Evolutionary conservation across 2,888 invertebrate genomes (phyloP), one percentile per base, ranked within the genome.

Genomic region (Exephanes ischioxanthus): DNA sequence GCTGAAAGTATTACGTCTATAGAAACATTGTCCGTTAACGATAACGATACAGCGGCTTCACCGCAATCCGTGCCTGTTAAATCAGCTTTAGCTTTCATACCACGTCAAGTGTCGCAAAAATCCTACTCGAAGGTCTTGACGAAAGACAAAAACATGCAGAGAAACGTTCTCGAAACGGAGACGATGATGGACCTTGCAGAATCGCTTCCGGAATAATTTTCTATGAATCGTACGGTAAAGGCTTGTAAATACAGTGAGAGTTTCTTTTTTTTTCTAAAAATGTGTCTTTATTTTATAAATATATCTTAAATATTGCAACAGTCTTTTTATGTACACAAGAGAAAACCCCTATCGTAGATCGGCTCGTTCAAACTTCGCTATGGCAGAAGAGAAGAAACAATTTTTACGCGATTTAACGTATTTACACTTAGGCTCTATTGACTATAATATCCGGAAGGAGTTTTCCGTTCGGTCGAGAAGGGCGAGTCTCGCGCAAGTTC

Each of bases 131-230:
- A 91, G 67, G 68, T 79, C 6, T 86, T 92, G 48, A 91, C 92
- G 0, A 90, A 91, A 78, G 89, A 89, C 84, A 82, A 90, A 61
- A 88, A 70, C 53, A 86, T 73, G n/a, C 88, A 89, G 80, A 90
- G 63, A 66, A 89, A 92, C 80, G 89, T 91, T 79, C 86, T 92
- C 1, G 92, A 93, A 78, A 88, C 83, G 33, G 88, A 90, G 45
- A 88, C 83, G 72, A 94, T 95, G 89, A 91, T 94, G 85, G 95
- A 95, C 81, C 90, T 95, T 66, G 95, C 94, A 87, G 94, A 94
- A 73, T 94, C 93, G 86, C 92, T 95, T 83, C 95, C 95, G 11
- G 71, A 89, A 33, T 90, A 91, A 86, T 80, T 61, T 16, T 45
- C 45, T 14, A 5, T 33, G 22, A 26, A n/a, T 51, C 11, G 3